These are phyloP conservation scores for Brachirus orientalis DNA, from an alignment of 2,113 vertebrate species.

Conservation along the genomic window DNA sequence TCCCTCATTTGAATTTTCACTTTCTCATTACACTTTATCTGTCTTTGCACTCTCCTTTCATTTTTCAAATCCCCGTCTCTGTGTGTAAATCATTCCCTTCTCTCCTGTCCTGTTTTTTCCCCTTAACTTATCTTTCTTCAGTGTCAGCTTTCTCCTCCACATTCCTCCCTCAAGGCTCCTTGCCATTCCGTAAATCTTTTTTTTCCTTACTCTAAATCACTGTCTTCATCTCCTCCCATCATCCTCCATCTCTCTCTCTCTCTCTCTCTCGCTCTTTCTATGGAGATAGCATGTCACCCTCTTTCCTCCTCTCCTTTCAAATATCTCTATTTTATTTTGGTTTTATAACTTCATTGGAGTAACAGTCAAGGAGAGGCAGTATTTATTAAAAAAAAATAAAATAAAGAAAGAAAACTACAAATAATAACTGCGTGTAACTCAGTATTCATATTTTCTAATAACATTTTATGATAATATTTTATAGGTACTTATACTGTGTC, in stretches of 20 bases:
- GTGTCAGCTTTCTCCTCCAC: slow-evolving; percentile 41
- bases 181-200: slow-evolving; percentile 55
- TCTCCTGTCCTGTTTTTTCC: background rate
- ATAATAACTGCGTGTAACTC: background rate
- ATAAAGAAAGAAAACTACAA: background rate
- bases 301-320: slow-evolving; percentile 19
- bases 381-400: background rate
- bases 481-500: background rate
- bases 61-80: slow-evolving; percentile 31
- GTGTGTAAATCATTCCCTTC: slow-evolving; percentile 28
- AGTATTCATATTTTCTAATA: background rate
- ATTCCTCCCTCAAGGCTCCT: slow-evolving; percentile 51
- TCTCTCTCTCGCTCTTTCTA: slow-evolving; percentile 6
- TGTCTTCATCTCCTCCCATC: slow-evolving; percentile 60
- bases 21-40: slow-evolving; percentile 6
- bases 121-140: slow-evolving; percentile 37
- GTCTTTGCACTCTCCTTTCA: slow-evolving; percentile 4
- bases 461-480: background rate
- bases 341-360: slow-evolving; percentile 2
- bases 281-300: slow-evolving; percentile 28
- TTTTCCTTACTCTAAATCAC: slow-evolving; percentile 64
- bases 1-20: slow-evolving; percentile 16
- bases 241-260: slow-evolving; percentile 40
- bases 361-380: background rate
- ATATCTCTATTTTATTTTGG: slow-evolving; percentile 40